A percentile compares a stretch with the other conserved stretches of the same genome.
Conservation (phyloP, 2,888 invertebrate genomes). For the Aphidoletes aphidimyza region DNA sequence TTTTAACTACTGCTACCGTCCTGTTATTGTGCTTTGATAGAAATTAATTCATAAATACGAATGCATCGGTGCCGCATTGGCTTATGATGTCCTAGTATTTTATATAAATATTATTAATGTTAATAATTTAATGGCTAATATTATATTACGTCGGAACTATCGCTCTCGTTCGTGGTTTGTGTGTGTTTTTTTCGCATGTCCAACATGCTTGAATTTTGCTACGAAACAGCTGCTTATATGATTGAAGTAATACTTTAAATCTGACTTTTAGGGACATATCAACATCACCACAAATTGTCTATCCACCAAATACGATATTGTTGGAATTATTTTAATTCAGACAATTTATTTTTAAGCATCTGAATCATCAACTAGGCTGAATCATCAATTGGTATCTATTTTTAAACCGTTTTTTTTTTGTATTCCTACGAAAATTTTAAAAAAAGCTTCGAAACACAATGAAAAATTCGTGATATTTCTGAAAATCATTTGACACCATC, state of each 20-base stretch:
- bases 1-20: background rate
- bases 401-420: background rate
- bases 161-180: background rate
- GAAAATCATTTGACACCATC: too few species aligned
- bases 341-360: background rate
- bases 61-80: too few species aligned
- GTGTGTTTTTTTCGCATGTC: too few species aligned
- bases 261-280: too few species aligned
- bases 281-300: too few species aligned
- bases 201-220: too few species aligned
- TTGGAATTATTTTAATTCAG: too few species aligned
- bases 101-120: constrained; percentile 36
- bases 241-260: too few species aligned
- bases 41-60: constrained; percentile 9
- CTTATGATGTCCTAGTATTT: background rate
- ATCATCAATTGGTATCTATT: background rate
- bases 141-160: background rate
- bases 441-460: background rate
- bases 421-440: background rate
- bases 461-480: background rate
- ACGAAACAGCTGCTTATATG: too few species aligned
- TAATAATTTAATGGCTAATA: background rate
- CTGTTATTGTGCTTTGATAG: too few species aligned
- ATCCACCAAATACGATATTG: too few species aligned
- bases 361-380: background rate